A percentile compares a stretch with the other conserved stretches of the same genome.
Evolutionary conservation across 2,113 vertebrate species (phyloP).

Genomic region (Nannobrachium achirus): DNA sequence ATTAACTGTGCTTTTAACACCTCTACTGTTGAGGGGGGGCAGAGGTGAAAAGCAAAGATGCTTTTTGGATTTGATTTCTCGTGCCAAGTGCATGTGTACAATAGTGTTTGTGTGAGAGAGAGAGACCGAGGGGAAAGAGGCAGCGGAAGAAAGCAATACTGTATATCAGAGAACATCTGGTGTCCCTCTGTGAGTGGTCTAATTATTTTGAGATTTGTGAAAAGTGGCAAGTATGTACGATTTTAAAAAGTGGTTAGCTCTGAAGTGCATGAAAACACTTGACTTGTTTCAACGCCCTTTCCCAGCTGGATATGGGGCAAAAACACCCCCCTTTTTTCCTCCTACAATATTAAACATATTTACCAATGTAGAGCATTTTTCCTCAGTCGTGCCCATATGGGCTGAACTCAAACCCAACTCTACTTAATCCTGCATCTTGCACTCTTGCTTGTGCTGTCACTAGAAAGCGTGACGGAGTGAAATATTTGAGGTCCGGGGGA

Average conservation of each 20-base stretch:
- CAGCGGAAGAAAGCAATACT: background rate
- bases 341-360: background rate
- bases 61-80: background rate
- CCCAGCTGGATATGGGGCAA: constrained; percentile 13
- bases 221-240: background rate
- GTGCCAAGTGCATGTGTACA: background rate
- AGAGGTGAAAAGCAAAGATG: background rate
- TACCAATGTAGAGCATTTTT: constrained; percentile 2
- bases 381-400: background rate
- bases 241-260: constrained; percentile 6
- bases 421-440: background rate
- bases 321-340: background rate
- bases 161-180: constrained; percentile 33
- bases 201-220: constrained; percentile 10
- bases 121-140: constrained; percentile 4
- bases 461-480: constrained; percentile 3
- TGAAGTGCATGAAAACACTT: constrained; percentile 1
- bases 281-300: background rate
- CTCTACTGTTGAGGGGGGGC: constrained; percentile 1
- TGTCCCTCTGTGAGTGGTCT: constrained; percentile 9
- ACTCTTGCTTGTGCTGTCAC: constrained; percentile 17
- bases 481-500: constrained; percentile 29
- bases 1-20: background rate
- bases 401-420: background rate
- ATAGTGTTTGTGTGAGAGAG: background rate